phyloP scores from a whole-genome alignment of 64 coral and sea anemone species.

The Cladopsammia gracilis region DNA sequence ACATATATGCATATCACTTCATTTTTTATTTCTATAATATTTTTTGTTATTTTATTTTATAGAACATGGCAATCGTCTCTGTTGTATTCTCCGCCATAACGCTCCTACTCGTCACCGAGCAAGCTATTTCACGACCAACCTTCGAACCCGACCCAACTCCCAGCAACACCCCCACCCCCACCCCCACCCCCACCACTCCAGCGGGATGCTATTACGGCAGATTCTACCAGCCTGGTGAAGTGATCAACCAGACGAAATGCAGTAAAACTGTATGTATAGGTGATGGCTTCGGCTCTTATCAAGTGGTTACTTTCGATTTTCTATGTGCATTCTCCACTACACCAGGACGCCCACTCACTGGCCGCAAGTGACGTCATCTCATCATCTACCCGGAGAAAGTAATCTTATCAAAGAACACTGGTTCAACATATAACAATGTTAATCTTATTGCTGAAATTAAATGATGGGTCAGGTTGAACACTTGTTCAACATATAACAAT shows the following conservation, averaged over 20 bases:
- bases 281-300: neutral
- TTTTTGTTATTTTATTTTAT: no score
- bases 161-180: neutral
- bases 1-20: no score
- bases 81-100: neutral
- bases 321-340: neutral
- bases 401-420: no score
- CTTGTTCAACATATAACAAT: no score
- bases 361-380: no score
- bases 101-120: neutral
- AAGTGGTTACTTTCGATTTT: neutral
- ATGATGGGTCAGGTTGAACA: no score
- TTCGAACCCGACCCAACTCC: neutral
- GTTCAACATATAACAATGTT: no score
- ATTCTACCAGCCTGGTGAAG: neutral
- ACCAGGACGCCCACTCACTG: no score
- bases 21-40: no score
- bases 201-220: neutral
- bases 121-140: neutral
- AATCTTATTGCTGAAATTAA: no score
- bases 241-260: neutral
- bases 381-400: no score
- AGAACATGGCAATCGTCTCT: neutral
- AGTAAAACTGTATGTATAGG: neutral
- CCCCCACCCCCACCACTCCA: neutral